Evolutionary conservation across 2,797 vertebrate species (phyloP).

Genomic region (Manis pentadactyla): DNA sequence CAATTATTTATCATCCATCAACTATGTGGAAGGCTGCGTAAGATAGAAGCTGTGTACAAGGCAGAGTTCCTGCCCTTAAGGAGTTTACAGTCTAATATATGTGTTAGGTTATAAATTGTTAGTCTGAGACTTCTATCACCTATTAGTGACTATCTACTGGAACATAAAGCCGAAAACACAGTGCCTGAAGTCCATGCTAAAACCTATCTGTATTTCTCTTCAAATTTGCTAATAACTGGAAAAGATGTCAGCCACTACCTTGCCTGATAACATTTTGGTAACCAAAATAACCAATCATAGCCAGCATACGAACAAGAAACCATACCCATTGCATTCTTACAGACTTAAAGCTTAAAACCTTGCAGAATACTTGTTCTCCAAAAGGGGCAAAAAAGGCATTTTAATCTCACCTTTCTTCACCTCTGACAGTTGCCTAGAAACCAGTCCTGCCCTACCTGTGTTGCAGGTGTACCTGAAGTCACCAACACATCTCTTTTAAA

Average conservation of each 20-base stretch:
- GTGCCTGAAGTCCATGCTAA: neutral
- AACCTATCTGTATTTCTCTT: neutral
- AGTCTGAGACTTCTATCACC: neutral
- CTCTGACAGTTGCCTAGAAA: slow-evolving; percentile 93
- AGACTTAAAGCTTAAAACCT: neutral
- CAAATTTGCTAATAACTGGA: neutral
- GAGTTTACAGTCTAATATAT: slow-evolving; percentile 36
- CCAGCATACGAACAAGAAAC: neutral
- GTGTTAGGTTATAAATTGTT: neutral
- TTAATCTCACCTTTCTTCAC: slow-evolving; percentile 91
- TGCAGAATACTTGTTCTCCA: slow-evolving; percentile 37
- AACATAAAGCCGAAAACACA: neutral
- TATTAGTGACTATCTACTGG: neutral
- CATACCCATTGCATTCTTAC: neutral
- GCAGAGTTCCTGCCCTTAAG: slow-evolving; percentile 42
- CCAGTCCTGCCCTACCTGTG: slow-evolving; percentile 95
- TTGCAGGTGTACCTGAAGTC: slow-evolving; percentile 87
- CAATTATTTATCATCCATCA: slow-evolving; percentile 53
- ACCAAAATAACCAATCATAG: neutral
- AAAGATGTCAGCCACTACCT: neutral
- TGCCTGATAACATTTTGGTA: neutral
- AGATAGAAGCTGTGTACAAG: neutral
- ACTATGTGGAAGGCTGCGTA: neutral
- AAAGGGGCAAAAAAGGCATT: slow-evolving; percentile 58
- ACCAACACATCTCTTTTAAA: slow-evolving; percentile 83